These are phyloP conservation scores for Myiagra hebetior DNA, from an alignment of 2,113 vertebrate species.

Conservation along the genomic window DNA sequence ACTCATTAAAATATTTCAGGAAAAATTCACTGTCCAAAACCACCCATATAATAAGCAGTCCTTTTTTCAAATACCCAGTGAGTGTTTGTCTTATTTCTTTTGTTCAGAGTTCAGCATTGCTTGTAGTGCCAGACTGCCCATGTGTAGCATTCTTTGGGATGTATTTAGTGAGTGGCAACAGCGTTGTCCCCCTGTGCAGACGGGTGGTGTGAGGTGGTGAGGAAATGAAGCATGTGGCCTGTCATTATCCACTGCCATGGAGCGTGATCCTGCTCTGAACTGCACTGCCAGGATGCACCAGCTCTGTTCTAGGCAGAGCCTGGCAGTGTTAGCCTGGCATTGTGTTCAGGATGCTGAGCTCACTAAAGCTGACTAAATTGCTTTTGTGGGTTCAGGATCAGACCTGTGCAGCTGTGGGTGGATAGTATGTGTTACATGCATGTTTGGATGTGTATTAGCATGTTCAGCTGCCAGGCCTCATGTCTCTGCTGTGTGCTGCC, in stretches of 20 bases:
- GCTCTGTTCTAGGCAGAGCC: background rate
- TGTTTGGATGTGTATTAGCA: background rate
- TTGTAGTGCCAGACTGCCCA: background rate
- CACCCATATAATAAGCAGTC: background rate
- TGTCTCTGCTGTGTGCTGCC: background rate
- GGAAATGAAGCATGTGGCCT: background rate
- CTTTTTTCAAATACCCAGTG: background rate
- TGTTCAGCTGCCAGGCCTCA: background rate
- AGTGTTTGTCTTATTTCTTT: background rate
- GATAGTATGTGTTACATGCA: background rate
- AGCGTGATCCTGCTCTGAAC: rapidly evolving
- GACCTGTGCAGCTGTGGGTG: background rate
- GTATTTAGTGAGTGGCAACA: background rate
- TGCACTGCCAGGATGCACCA: background rate
- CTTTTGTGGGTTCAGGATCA: background rate
- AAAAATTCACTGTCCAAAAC: background rate
- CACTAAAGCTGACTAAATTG: background rate
- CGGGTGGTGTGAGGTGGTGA: rapidly evolving
- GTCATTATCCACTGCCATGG: rapidly evolving
- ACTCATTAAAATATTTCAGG: background rate
- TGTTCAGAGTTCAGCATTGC: background rate
- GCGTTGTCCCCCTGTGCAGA: background rate
- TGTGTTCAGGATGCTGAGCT: rapidly evolving
- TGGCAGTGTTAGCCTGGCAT: background rate
- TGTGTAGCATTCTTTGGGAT: background rate